Percentiles rank a stretch among this genome's conserved stretches.
Conservation (phyloP, 2,797 vertebrate species). For the Onychomys leucogaster region DNA sequence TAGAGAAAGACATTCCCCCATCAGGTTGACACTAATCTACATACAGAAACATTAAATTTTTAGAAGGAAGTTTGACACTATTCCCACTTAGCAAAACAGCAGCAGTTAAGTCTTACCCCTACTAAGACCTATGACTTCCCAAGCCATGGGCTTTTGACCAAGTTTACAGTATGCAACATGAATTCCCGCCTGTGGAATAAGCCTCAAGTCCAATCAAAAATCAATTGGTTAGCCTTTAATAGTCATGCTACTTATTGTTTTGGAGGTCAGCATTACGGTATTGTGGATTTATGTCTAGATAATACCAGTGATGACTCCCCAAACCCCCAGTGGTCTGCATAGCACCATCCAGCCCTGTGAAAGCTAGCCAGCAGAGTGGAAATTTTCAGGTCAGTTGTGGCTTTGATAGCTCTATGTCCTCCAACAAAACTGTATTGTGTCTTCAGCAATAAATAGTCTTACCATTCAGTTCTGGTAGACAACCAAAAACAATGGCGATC, state of each 20-base stretch:
- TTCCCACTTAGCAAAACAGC: background rate
- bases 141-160: background rate
- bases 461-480: background rate
- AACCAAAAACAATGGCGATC: background rate
- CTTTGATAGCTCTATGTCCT: background rate
- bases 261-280: background rate
- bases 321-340: background rate
- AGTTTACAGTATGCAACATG: background rate
- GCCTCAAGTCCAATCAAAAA: background rate
- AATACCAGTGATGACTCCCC: background rate
- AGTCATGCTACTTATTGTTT: background rate
- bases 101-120: background rate
- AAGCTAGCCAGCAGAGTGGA: background rate
- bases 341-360: background rate
- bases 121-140: background rate
- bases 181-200: too few species aligned
- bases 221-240: background rate
- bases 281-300: too few species aligned
- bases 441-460: background rate
- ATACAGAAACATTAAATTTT: background rate
- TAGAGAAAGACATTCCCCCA: too few species aligned
- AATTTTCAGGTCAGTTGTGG: background rate
- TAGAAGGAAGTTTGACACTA: background rate
- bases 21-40: background rate
- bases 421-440: background rate